Evolutionary conservation across 2,797 vertebrate genomes (phyloP).

Genomic region (Lithobates pipiens): DNA sequence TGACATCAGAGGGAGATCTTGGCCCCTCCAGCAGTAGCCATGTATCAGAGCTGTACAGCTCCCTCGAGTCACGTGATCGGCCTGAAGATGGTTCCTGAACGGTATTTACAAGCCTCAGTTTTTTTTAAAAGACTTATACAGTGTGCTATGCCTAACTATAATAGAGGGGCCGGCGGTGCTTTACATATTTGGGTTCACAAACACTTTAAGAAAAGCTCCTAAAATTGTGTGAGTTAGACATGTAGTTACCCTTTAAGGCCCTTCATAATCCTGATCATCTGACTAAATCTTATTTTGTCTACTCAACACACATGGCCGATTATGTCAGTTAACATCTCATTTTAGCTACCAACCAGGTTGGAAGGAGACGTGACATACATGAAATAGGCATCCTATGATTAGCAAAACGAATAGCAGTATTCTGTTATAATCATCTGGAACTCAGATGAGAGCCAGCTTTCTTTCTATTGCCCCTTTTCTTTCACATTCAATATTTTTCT

Average conservation of each 20-base stretch:
- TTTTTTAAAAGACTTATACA: no score
- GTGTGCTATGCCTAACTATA: no score
- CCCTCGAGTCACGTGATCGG: no score
- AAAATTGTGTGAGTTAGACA: no score
- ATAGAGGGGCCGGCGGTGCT: no score
- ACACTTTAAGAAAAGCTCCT: no score
- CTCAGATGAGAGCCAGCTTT: slow-evolving; percentile 24
- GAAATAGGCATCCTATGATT: slow-evolving; percentile 10
- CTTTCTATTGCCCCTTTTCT: slow-evolving; percentile 9
- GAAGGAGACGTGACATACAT: slow-evolving; percentile 31
- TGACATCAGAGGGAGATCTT: no score
- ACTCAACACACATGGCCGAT: neutral
- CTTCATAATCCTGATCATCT: neutral
- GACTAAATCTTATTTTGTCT: neutral
- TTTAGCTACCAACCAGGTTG: neutral
- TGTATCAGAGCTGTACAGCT: no score
- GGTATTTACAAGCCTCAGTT: no score
- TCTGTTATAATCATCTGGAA: slow-evolving; percentile 30
- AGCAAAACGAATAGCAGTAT: neutral
- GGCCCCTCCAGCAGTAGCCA: no score
- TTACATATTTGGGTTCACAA: no score
- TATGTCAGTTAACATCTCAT: slow-evolving; percentile 19
- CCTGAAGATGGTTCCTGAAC: no score
- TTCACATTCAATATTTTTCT: slow-evolving; percentile 27
- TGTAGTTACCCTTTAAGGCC: neutral